Evolutionary conservation across 2,888 invertebrate genomes (phyloP), one percentile per base, ranked within the genome.

Genomic region (Andricus curvator): DNA sequence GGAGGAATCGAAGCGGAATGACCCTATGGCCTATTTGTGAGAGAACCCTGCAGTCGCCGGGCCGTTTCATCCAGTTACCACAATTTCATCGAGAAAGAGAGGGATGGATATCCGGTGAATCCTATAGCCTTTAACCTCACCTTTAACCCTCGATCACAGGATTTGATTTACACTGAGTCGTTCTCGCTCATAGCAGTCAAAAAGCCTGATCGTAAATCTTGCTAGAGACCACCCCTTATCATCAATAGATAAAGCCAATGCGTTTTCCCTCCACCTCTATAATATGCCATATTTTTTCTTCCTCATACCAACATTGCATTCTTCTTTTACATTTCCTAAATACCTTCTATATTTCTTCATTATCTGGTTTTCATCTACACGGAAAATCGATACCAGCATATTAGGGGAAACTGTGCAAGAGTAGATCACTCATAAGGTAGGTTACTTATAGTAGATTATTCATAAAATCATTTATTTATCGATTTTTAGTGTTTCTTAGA

Each of bases 1-100:
- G 84, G 84, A 85, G 83, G 88, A 90, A 91, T 88, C 88, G 88
- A 89, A 91, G 87, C 88, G 87, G 88, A 90, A 89, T 89, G 88
- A 90, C 89, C 90, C 90, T 88, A 90, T 90, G 89, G 89, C 85
- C 77, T 78, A 80, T 86, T 79, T 84, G 80, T 77, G 78, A 76
- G 80, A 77, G 77, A 82, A 81, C 67, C 67, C 80, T 79, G 77
- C 80, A 74, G 56, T 74, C 56, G 56, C 6, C 56, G 37, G 56
- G 56, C 13, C 56, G 37, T 74, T 74, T 22, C 22, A 74, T 74
- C 74, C 74, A 74, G 56, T 74, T 74, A 74, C 74, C 56, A 74
- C 74, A 74, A 74, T 74, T 74, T 74, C 56, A 74, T 74, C 56
- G 74, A 74, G 56, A 56, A 11, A 74, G 33, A 56, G 56, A 74